Percentiles rank a stretch among this genome's conserved stretches.
phyloP scores from a whole-genome alignment of 2,113 vertebrate species.

The Mirza zaza region DNA sequence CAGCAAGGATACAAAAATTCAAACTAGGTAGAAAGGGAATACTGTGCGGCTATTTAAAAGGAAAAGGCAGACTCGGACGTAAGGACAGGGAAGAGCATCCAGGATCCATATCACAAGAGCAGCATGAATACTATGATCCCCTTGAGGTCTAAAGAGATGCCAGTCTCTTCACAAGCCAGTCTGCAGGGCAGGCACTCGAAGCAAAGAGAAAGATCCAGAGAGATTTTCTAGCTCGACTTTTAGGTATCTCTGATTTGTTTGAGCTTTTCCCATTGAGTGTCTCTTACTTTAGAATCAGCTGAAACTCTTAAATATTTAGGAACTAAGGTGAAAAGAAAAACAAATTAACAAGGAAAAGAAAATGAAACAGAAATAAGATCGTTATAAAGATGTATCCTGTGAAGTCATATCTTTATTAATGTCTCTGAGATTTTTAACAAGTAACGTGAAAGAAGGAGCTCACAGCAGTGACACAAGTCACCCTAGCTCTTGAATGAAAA shows the following conservation, averaged over 20 bases:
- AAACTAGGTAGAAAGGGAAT: neutral
- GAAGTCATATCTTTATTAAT: neutral
- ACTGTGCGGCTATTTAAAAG: neutral
- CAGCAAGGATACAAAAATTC: neutral
- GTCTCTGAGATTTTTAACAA: neutral
- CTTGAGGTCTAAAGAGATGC: neutral
- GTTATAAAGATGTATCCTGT: neutral
- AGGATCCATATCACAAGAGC: neutral
- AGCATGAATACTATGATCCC: neutral
- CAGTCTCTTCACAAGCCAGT: neutral
- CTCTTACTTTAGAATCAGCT: neutral
- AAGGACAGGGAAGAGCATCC: neutral
- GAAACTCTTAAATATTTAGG: conserved; percentile 3
- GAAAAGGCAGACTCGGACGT: neutral
- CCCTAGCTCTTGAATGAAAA: neutral
- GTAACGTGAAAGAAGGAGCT: neutral
- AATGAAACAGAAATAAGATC: neutral
- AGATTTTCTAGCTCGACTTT: neutral
- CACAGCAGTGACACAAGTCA: neutral
- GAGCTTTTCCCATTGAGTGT: neutral
- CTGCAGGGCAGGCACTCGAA: neutral
- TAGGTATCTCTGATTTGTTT: neutral
- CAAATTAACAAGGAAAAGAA: neutral
- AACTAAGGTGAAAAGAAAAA: neutral
- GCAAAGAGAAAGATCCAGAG: neutral